These are phyloP conservation scores for Enteromius thamalakanensis DNA, from an alignment of 2,797 vertebrate genomes.

Conservation along the genomic window DNA sequence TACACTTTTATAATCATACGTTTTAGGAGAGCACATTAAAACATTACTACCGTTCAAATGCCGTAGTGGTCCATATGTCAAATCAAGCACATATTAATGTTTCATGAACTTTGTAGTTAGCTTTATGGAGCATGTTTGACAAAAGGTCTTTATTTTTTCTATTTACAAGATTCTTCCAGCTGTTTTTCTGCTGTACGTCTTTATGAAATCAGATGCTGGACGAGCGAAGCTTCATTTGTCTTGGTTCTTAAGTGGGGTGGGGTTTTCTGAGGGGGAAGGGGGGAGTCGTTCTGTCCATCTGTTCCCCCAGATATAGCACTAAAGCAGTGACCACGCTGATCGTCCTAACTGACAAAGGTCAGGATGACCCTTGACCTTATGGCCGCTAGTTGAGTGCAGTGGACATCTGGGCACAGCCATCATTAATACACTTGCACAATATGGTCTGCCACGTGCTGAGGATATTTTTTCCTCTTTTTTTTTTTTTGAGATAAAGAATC, in stretches of 20 bases:
- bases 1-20: background rate
- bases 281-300: slow-evolving; percentile 81
- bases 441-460: slow-evolving; percentile 36
- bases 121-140: background rate
- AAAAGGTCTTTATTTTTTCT: background rate
- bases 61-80: background rate
- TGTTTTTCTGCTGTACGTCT: slow-evolving; percentile 34
- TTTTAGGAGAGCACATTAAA: background rate
- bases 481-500: slow-evolving; percentile 26
- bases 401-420: slow-evolving; percentile 71
- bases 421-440: slow-evolving; percentile 46
- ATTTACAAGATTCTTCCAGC: slow-evolving; percentile 37
- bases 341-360: slow-evolving; percentile 82
- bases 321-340: slow-evolving; percentile 76
- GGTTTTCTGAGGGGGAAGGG: slow-evolving; percentile 55
- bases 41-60: background rate
- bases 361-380: slow-evolving; percentile 79
- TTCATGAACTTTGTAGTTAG: background rate
- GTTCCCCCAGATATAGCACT: slow-evolving; percentile 82
- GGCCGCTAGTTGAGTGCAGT: slow-evolving; percentile 69
- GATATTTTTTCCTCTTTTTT: slow-evolving; percentile 22
- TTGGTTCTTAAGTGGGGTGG: slow-evolving; percentile 53
- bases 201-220: slow-evolving; percentile 42
- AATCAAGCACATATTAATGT: background rate
- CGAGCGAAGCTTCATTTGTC: slow-evolving; percentile 50